Evolutionary conservation across 2,888 invertebrate species (phyloP), one percentile per base, ranked within the genome.

Genomic region (Dicyrtoma fusca): DNA sequence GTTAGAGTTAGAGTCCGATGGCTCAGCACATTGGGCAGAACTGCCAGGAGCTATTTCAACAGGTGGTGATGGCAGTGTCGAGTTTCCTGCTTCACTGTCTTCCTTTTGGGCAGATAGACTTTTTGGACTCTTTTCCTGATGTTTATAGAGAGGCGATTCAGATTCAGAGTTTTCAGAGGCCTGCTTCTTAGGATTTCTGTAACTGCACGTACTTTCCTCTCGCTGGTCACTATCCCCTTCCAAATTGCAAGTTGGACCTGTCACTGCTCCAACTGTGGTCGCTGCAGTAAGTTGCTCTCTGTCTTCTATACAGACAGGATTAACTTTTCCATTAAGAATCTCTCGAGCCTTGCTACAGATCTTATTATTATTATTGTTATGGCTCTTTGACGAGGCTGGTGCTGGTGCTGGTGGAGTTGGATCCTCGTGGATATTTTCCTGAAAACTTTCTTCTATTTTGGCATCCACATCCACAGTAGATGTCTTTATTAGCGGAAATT

Each of bases 11-110:
- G 49, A 19, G 49, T 49, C 19, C 8, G 47, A 64, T 21, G 49
- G 49, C 55, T 55, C 55, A 25, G 47, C 21, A 47, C 19, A 68
- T 68, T 68, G 66, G 66, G 42, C 19, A 68, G 66, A 68, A 68
- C n/a, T 17, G 66, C 55, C 66, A 68, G 66, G 55, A 68, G 66
- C 66, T 17, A 68, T 19, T 44, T 11, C 11, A 66, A 42, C 53
- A 66, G 34, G 23, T 45, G 25, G 17, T 53, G 17, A 14, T n/a
- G 26, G 2, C 34, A 5, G 34, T 51, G 1, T n/a, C 5, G 34
- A 42, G 57, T 51, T 17, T 17, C 51, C 17, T 19, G 21, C 51
- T 51, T 51, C 51, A 51, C 1, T 51, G 11, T 51, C 51, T n/a
- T 51, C 4, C 51, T 34, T 34, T 8, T 34, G 34, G 49, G 5